Evolutionary conservation across 2,888 invertebrate species (phyloP).

Genomic region (Lochmaea crataegi): DNA sequence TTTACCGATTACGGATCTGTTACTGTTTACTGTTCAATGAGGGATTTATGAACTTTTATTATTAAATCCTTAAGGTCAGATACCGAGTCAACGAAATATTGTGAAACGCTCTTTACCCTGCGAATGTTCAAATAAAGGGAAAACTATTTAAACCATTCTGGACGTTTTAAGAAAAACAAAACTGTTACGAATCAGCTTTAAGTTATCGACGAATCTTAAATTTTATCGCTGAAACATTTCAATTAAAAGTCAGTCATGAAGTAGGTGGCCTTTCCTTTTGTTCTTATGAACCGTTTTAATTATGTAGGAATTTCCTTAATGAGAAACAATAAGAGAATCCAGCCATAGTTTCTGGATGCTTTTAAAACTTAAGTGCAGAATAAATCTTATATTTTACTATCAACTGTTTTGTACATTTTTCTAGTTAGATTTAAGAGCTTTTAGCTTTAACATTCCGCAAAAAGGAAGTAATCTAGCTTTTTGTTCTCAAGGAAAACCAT

Average conservation of each 20-base stretch:
- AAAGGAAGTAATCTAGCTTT: background rate
- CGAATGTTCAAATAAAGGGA: too few species aligned
- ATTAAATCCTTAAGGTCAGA: too few species aligned
- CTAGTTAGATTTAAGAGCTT: conserved; percentile 3
- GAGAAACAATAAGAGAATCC: conserved; percentile 7
- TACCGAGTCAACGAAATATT: too few species aligned
- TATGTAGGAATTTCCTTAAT: conserved; percentile 10
- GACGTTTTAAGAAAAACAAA: too few species aligned
- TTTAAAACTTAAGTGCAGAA: conserved; percentile 12
- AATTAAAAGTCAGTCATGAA: background rate
- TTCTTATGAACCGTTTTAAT: conserved; percentile 5
- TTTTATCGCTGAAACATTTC: too few species aligned
- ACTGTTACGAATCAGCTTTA: too few species aligned
- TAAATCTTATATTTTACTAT: conserved; percentile 5
- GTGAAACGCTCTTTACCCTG: too few species aligned
- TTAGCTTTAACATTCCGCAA: background rate
- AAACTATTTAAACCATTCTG: too few species aligned
- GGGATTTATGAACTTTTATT: too few species aligned
- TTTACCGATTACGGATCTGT: too few species aligned
- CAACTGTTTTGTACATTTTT: conserved; percentile 5
- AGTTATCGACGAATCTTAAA: too few species aligned
- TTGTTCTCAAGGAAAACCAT: background rate
- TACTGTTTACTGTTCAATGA: too few species aligned
- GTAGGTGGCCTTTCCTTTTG: background rate
- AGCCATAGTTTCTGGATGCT: background rate